Percentiles rank a stretch among this genome's conserved stretches.
These are phyloP conservation scores for Alouatta palliata DNA, from an alignment of 2,113 vertebrate genomes.

Conservation along the genomic window DNA sequence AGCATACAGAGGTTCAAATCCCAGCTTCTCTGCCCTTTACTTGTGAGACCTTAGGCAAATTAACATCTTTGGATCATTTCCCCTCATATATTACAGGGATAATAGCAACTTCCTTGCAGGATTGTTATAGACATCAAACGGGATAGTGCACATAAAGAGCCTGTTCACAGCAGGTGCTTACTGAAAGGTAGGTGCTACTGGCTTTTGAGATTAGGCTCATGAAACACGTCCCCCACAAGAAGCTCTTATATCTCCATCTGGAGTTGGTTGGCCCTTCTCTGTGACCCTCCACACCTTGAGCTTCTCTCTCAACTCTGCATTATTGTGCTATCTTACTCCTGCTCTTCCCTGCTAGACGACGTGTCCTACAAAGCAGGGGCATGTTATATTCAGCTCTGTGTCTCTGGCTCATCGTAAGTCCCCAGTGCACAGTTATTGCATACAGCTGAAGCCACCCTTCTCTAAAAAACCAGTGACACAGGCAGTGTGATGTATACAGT, in stretches of 20 bases:
- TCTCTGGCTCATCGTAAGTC: neutral
- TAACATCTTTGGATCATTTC: neutral
- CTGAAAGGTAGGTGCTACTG: neutral
- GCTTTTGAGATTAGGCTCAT: neutral
- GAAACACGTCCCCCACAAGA: neutral
- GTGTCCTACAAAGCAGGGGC: neutral
- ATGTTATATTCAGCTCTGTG: neutral
- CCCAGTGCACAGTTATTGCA: fast-evolving
- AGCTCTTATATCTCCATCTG: neutral
- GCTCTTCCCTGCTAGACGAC: neutral
- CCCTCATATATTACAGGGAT: neutral
- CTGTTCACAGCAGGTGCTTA: neutral
- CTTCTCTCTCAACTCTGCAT: neutral
- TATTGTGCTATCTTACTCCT: neutral
- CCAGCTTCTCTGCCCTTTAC: neutral
- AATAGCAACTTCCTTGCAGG: neutral
- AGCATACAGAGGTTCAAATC: neutral
- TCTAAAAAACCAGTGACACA: conserved; percentile 73
- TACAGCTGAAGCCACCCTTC: conserved; percentile 44
- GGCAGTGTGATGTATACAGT: conserved; percentile 71
- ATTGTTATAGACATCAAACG: no score
- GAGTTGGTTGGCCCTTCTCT: neutral
- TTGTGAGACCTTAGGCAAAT: neutral
- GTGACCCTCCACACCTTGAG: no score
- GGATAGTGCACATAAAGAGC: neutral